A percentile compares a stretch with the other conserved stretches of the same genome.
phyloP scores from a whole-genome alignment of 1,140 invertebrate genomes.

The Hylaeus anthracinus region DNA sequence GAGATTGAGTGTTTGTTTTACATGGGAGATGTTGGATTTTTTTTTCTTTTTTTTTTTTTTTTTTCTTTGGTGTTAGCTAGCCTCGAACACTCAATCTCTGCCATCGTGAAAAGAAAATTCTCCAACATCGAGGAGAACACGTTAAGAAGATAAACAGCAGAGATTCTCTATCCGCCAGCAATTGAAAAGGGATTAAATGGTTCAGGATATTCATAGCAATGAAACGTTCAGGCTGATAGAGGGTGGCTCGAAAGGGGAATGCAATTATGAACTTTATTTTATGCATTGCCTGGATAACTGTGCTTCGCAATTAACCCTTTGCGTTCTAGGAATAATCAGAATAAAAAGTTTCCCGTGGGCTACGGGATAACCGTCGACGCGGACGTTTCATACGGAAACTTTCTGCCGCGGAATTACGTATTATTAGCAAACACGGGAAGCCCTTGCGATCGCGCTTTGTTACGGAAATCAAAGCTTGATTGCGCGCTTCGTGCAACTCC shows the following conservation, averaged over 20 bases:
- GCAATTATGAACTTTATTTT: conserved; percentile 36
- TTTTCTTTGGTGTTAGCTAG: too few relatives aligned
- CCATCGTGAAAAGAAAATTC: too few relatives aligned
- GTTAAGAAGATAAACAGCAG: too few relatives aligned
- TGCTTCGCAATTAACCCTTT: conserved; percentile 32
- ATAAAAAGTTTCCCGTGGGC: conserved; percentile 9
- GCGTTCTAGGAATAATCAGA: conserved; percentile 7
- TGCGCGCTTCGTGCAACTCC: not conserved
- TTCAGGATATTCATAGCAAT: too few relatives aligned
- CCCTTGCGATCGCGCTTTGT: conserved; percentile 4
- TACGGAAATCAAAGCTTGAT: conserved; percentile 3
- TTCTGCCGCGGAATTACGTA: conserved; percentile 11
- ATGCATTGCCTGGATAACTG: not conserved
- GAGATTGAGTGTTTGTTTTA: too few relatives aligned
- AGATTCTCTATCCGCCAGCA: too few relatives aligned
- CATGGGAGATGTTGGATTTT: too few relatives aligned
- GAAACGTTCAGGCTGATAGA: too few relatives aligned
- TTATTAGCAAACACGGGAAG: conserved; percentile 20
- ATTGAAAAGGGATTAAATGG: too few relatives aligned
- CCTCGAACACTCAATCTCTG: too few relatives aligned
- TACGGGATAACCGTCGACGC: not conserved
- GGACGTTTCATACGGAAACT: conserved; percentile 14
- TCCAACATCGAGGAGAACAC: too few relatives aligned
- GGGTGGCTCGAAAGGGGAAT: not conserved
- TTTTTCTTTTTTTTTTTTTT: too few relatives aligned